Percentiles rank a stretch among this genome's conserved stretches.
Evolutionary conservation across 2,888 invertebrate species (phyloP).

Genomic region (Chymomyza fuscimana): DNA sequence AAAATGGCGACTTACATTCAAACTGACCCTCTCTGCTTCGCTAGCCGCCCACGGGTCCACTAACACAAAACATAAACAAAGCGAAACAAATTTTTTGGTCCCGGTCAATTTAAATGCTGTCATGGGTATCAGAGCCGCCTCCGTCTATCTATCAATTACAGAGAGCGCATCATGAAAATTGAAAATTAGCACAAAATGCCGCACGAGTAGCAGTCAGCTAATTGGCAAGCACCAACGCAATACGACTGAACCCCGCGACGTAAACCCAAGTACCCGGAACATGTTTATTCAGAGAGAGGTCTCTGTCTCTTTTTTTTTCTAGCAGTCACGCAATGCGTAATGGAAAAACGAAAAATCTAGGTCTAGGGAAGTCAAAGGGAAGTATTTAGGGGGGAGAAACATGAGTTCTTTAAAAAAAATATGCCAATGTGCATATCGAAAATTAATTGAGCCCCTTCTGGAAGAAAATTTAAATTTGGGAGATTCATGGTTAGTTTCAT

Average conservation of each 20-base stretch:
- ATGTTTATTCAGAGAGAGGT: background rate
- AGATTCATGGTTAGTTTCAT: too few relatives aligned
- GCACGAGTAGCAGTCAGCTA: slow-evolving; percentile 1
- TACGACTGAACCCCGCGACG: background rate
- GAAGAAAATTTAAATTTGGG: too few relatives aligned
- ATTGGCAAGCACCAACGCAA: background rate
- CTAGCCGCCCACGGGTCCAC: too few relatives aligned
- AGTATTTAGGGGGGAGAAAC: too few relatives aligned
- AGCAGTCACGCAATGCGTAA: too few relatives aligned
- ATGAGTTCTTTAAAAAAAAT: too few relatives aligned
- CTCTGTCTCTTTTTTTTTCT: too few relatives aligned
- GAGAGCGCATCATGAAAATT: slow-evolving; percentile 60
- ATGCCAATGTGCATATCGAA: too few relatives aligned
- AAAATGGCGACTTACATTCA: slow-evolving; percentile 63
- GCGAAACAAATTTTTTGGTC: slow-evolving; percentile 7
- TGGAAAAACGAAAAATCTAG: too few relatives aligned
- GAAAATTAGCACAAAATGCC: slow-evolving; percentile 56
- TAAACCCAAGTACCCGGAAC: background rate
- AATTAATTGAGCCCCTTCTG: too few relatives aligned
- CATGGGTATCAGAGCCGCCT: slow-evolving; percentile 61
- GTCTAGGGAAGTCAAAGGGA: too few relatives aligned
- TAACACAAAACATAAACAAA: slow-evolving; percentile 4
- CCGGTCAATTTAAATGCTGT: slow-evolving; percentile 64
- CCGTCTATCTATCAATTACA: slow-evolving; percentile 58
- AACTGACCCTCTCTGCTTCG: slow-evolving; percentile 29